Conservation (phyloP, 2,113 vertebrate species). For the Melanerpes aurifrons region DNA sequence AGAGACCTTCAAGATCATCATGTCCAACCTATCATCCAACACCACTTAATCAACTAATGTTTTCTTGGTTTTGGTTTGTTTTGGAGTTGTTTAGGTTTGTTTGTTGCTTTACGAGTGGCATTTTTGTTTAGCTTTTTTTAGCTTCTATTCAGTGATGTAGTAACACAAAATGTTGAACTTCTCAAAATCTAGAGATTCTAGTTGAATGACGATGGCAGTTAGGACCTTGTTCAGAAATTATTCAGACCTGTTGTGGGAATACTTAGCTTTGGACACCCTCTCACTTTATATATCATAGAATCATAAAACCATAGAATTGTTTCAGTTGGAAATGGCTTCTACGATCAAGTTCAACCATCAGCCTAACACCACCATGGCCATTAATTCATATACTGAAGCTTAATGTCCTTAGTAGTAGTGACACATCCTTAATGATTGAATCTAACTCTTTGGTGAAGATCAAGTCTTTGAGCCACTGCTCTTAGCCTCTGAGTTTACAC, state of each 20-base stretch:
- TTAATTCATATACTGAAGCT: too few species aligned
- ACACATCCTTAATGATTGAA: neutral
- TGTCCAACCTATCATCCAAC: too few species aligned
- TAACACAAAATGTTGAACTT: neutral
- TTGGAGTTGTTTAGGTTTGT: too few species aligned
- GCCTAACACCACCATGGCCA: too few species aligned
- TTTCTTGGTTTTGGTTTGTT: too few species aligned
- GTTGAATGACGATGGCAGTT: rapidly evolving
- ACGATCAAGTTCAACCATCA: too few species aligned
- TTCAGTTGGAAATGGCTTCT: too few species aligned
- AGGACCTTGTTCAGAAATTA: neutral
- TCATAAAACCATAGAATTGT: too few species aligned
- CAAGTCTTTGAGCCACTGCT: rapidly evolving
- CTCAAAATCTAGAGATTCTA: neutral
- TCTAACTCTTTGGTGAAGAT: neutral
- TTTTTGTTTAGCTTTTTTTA: neutral
- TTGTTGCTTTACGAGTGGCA: neutral
- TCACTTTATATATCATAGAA: neutral
- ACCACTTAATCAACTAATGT: too few species aligned
- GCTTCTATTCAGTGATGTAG: neutral
- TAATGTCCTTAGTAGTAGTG: too few species aligned
- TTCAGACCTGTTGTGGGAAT: neutral
- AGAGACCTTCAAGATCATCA: too few species aligned
- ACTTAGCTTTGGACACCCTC: neutral
- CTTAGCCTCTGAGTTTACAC: neutral